Percentiles rank a stretch among this genome's conserved stretches.
Conservation (phyloP, 2,888 invertebrate species). For the Auanema sp. region DNA sequence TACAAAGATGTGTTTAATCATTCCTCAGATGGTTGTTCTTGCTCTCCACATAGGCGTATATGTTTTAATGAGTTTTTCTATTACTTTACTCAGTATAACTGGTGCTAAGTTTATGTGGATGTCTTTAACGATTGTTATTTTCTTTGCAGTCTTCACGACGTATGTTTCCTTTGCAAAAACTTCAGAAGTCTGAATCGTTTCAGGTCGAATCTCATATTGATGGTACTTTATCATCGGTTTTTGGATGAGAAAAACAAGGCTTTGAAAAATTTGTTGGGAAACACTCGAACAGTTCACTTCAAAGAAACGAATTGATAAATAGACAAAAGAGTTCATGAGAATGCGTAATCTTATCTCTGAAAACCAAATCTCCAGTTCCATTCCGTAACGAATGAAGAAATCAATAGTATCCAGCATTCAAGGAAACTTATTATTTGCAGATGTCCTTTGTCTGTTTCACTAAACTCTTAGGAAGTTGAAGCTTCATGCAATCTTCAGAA, state of each 20-base stretch:
- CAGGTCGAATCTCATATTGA: constrained; percentile 32
- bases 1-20: constrained; percentile 23
- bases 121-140: constrained; percentile 17
- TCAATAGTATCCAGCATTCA: no score
- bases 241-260: constrained; percentile 36
- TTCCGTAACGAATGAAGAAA: no score
- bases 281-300: constrained; percentile 45
- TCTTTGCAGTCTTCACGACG: constrained; percentile 23
- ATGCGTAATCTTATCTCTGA: no score
- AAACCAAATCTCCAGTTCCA: no score
- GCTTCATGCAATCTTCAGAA: no score
- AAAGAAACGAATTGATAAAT: constrained; percentile 28
- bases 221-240: constrained; percentile 34
- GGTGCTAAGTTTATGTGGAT: constrained; percentile 27
- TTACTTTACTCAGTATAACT: constrained; percentile 30
- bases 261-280: constrained; percentile 32
- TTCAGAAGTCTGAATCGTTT: constrained; percentile 13
- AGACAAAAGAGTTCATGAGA: not conserved
- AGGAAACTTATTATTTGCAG: no score
- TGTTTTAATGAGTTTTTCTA: constrained; percentile 23
- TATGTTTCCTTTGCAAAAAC: constrained; percentile 3
- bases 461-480: no score
- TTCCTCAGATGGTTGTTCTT: constrained; percentile 34
- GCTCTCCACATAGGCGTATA: constrained; percentile 34
- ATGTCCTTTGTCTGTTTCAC: no score